A percentile compares a stretch with the other conserved stretches of the same genome.
Evolutionary conservation across 2,888 invertebrate species (phyloP).

Genomic region (Trachelus tabidus): DNA sequence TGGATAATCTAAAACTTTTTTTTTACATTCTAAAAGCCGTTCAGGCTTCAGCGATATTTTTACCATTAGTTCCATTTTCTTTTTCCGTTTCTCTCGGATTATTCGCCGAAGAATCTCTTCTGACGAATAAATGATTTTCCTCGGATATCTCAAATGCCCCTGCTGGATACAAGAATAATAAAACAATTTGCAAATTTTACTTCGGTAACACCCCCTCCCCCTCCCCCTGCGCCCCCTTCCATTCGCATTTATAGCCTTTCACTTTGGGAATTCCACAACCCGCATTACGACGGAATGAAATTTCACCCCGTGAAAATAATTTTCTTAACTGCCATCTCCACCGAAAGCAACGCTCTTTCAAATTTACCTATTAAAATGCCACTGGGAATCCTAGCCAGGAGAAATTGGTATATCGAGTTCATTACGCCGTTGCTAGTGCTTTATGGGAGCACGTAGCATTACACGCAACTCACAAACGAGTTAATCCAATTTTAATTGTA

Average conservation of each 20-base stretch:
- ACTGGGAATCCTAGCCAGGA: background rate
- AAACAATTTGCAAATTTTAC: background rate
- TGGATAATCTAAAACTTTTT: background rate
- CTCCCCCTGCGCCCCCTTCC: background rate
- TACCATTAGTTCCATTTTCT: background rate
- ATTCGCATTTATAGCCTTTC: background rate
- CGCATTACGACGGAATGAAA: background rate
- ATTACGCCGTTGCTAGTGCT: background rate
- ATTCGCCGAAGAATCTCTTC: background rate
- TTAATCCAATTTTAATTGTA: background rate
- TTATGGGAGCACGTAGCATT: background rate
- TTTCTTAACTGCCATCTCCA: background rate
- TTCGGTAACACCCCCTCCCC: background rate
- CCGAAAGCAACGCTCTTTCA: background rate
- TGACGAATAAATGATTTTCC: background rate
- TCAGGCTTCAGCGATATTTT: background rate
- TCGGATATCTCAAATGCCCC: background rate
- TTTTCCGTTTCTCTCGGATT: background rate
- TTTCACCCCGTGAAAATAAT: background rate
- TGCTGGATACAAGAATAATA: background rate
- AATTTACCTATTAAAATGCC: background rate
- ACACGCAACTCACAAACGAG: background rate
- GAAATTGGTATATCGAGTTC: background rate
- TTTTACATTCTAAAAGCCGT: background rate
- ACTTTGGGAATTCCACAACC: background rate